A percentile compares a stretch with the other conserved stretches of the same genome.
phyloP scores from a whole-genome alignment of 2,888 invertebrate genomes.

The Aquatica leii region DNA sequence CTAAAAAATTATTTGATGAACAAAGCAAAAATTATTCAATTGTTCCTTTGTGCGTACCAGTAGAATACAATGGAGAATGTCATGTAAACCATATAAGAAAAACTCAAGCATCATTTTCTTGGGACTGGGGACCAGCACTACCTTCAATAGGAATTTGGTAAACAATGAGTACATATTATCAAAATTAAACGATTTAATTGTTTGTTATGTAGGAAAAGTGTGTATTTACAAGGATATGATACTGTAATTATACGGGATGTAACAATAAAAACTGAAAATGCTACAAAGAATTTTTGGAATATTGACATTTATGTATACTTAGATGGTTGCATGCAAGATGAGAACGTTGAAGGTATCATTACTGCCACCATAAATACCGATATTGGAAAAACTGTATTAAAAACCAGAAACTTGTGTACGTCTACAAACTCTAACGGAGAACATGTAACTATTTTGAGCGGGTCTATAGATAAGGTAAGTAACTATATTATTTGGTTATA shows the following conservation, averaged over 20 bases:
- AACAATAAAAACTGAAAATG: slow-evolving; percentile 52
- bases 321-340: slow-evolving; percentile 42
- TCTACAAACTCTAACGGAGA: slow-evolving; percentile 51
- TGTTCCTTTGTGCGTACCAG: slow-evolving; percentile 80
- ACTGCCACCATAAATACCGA: slow-evolving; percentile 39
- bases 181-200: background rate
- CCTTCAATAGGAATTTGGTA: slow-evolving; percentile 95
- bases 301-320: slow-evolving; percentile 60
- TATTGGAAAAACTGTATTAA: slow-evolving; percentile 24
- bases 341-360: slow-evolving; percentile 42
- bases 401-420: slow-evolving; percentile 28
- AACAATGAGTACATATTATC: no score
- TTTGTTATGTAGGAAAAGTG: slow-evolving; percentile 68
- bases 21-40: slow-evolving; percentile 60
- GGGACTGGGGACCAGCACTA: slow-evolving; percentile 98
- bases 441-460: slow-evolving; percentile 43
- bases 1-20: slow-evolving; percentile 45
- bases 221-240: slow-evolving; percentile 71
- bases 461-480: slow-evolving; percentile 43
- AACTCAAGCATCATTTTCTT: slow-evolving; percentile 93
- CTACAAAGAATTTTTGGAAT: slow-evolving; percentile 58
- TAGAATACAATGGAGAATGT: slow-evolving; percentile 85
- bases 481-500: background rate
- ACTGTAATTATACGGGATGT: slow-evolving; percentile 71
- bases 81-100: slow-evolving; percentile 91